Percentiles rank a stretch among this genome's conserved stretches.
Conservation (phyloP, 2,113 vertebrate species). For the Daubentonia madagascariensis region DNA sequence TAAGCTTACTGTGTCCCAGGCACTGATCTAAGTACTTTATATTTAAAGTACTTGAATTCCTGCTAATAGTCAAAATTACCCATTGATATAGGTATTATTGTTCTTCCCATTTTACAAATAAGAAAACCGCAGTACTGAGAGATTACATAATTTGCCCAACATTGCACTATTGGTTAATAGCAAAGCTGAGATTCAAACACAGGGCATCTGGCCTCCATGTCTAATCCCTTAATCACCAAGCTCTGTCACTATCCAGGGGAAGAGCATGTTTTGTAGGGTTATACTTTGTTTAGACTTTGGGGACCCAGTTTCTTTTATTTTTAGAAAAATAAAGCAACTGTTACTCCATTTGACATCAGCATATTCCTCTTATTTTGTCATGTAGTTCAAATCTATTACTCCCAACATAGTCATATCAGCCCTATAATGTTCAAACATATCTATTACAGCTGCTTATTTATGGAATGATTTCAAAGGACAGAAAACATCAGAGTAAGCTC, state of each 20-base stretch:
- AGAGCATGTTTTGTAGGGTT: slow-evolving; percentile 43
- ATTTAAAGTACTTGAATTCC: background rate
- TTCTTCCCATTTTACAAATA: background rate
- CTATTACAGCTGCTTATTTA: slow-evolving; percentile 69
- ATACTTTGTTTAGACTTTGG: slow-evolving; percentile 58
- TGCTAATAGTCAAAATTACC: slow-evolving; percentile 6
- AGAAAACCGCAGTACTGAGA: background rate
- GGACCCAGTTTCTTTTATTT: slow-evolving; percentile 65
- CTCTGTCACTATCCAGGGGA: slow-evolving; percentile 3
- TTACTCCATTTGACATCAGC: slow-evolving; percentile 63
- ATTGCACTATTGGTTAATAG: background rate
- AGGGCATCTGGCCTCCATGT: background rate
- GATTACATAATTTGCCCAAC: background rate
- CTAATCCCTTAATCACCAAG: slow-evolving; percentile 18
- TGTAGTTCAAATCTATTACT: slow-evolving; percentile 76
- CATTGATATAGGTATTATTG: background rate
- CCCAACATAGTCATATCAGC: slow-evolving; percentile 71
- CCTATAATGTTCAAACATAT: slow-evolving; percentile 65
- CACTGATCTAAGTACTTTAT: background rate
- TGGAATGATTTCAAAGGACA: slow-evolving; percentile 76
- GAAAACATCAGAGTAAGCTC: slow-evolving; percentile 62
- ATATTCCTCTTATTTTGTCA: slow-evolving; percentile 78
- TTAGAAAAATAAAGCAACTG: slow-evolving; percentile 63
- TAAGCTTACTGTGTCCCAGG: background rate
- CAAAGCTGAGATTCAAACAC: background rate